phyloP scores from a whole-genome alignment of 1,140 invertebrate genomes.

The Meloidogyne chitwoodi region DNA sequence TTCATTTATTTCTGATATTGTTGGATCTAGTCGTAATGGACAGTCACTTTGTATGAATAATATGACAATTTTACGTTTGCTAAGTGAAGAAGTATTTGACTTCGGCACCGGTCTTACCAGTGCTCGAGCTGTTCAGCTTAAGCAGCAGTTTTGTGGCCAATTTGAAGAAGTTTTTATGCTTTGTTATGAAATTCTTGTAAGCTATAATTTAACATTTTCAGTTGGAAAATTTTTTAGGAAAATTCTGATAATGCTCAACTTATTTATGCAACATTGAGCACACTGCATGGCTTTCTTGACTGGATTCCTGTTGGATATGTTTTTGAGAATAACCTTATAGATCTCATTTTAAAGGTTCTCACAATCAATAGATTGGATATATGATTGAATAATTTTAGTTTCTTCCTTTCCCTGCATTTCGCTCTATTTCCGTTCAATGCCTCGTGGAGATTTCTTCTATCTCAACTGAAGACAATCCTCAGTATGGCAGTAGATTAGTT shows the following conservation, averaged over 20 bases:
- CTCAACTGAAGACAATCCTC: conserved; percentile 34
- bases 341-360: conserved; percentile 72
- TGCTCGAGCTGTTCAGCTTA: conserved; percentile 96
- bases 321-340: conserved; percentile 95
- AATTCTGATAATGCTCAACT: conserved; percentile 74
- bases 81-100: conserved; percentile 98
- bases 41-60: conserved; percentile 98
- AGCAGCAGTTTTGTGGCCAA: conserved; percentile 99
- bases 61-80: conserved; percentile 92
- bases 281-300: conserved; percentile 89
- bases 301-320: conserved; percentile 99
- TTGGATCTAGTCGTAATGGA: conserved; percentile 95
- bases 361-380: not conserved
- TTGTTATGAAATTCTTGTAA: conserved; percentile 88
- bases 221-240: conserved; percentile 65
- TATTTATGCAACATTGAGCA: conserved; percentile 78
- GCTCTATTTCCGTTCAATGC: conserved; percentile 96
- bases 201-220: not conserved
- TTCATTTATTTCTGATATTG: conserved; percentile 95
- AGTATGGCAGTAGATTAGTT: conserved; percentile 30
- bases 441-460: conserved; percentile 81
- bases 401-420: conserved; percentile 90
- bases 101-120: conserved; percentile 94
- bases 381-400: conserved; percentile 69
- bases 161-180: conserved; percentile 96